phyloP scores from a whole-genome alignment of 2,888 invertebrate species.

The Exocentrus adspersus region DNA sequence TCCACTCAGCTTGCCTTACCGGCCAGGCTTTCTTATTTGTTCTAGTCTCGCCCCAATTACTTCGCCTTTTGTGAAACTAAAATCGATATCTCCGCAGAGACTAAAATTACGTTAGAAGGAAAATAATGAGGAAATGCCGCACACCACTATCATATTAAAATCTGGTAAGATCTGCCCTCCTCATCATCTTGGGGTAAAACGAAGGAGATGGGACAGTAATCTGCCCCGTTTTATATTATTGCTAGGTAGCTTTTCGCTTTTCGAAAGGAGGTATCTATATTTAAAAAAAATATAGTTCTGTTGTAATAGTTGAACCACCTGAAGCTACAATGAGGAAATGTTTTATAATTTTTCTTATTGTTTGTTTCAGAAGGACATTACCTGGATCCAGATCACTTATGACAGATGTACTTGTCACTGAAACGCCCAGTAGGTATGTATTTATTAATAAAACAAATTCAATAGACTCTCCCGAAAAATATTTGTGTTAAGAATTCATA shows the following conservation, averaged over 20 bases:
- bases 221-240: conserved; percentile 5
- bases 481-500: too few relatives aligned
- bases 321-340: background rate
- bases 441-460: too few relatives aligned
- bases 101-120: conserved; percentile 10
- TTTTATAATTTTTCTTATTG: too few relatives aligned
- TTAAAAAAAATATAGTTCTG: too few relatives aligned
- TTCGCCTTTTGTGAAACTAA: background rate
- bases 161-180: background rate
- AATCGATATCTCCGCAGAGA: background rate
- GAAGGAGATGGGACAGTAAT: conserved; percentile 17
- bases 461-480: too few relatives aligned
- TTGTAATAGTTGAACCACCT: too few relatives aligned
- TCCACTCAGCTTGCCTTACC: too few relatives aligned
- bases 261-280: too few relatives aligned
- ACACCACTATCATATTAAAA: conserved; percentile 6
- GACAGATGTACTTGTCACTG: conserved; percentile 56
- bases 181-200: background rate
- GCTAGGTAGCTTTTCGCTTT: conserved; percentile 1
- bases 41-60: background rate
- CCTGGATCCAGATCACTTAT: conserved; percentile 49
- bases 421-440: conserved; percentile 56
- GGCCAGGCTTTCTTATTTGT: conserved; percentile 1
- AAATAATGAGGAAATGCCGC: conserved; percentile 12
- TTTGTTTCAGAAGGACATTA: conserved; percentile 54